Evolutionary conservation across 2,888 invertebrate species (phyloP).

Genomic region (Xestobium rufovillosum): DNA sequence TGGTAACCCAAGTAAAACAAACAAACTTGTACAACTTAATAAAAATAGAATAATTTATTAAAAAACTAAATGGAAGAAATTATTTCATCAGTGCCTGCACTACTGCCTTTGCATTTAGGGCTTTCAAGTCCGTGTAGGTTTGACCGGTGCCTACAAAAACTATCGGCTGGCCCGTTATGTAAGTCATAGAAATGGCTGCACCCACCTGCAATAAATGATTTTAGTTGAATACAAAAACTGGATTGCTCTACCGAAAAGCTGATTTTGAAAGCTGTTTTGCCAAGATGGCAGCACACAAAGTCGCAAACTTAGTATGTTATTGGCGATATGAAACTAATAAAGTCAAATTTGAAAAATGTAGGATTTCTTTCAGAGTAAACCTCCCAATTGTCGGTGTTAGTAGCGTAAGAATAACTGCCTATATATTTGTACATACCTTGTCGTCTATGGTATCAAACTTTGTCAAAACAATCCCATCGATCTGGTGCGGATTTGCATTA

Average conservation of each 20-base stretch:
- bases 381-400: too few relatives aligned
- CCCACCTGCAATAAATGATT: constrained; percentile 53
- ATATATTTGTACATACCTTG: constrained; percentile 68
- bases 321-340: too few relatives aligned
- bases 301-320: too few relatives aligned
- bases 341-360: too few relatives aligned
- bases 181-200: constrained; percentile 99
- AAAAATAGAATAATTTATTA: constrained; percentile 2
- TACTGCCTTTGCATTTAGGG: constrained; percentile 92
- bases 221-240: constrained; percentile 18
- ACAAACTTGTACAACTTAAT: constrained; percentile 1
- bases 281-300: too few relatives aligned
- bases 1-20: background rate
- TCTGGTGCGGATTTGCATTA: constrained; percentile 70
- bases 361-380: too few relatives aligned
- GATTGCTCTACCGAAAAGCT: constrained; percentile 7
- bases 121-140: constrained; percentile 96
- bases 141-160: constrained; percentile 99
- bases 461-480: constrained; percentile 98
- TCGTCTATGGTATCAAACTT: constrained; percentile 99
- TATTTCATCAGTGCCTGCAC: constrained; percentile 94
- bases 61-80: constrained; percentile 27
- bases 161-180: constrained; percentile 98
- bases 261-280: too few relatives aligned
- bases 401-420: too few relatives aligned